Percentiles rank a stretch among this genome's conserved stretches.
Conservation (phyloP, 2,113 vertebrate genomes). For the Oncorhynchus keta region DNA sequence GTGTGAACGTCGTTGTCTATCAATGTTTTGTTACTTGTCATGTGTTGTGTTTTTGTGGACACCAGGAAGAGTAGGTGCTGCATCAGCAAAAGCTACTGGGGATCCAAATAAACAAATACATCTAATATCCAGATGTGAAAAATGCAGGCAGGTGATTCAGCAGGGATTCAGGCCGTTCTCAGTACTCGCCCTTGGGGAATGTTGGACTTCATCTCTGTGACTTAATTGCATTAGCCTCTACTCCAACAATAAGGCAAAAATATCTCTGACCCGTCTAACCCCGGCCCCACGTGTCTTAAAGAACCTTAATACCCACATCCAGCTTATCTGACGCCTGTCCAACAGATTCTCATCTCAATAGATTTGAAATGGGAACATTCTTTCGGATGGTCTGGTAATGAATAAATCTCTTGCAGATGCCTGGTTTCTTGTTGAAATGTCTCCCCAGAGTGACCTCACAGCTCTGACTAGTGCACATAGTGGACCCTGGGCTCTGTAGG, state of each 20-base stretch:
- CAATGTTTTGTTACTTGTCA: no score
- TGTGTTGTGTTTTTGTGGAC: no score
- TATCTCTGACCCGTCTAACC: slow-evolving; percentile 46
- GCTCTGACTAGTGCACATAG: slow-evolving; percentile 30
- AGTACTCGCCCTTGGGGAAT: slow-evolving; percentile 30
- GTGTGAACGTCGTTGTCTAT: no score
- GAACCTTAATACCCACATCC: slow-evolving; percentile 41
- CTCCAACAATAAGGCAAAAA: slow-evolving; percentile 57
- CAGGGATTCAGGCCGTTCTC: slow-evolving; percentile 41
- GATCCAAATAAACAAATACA: no score
- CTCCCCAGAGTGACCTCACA: slow-evolving; percentile 58
- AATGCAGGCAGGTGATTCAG: slow-evolving; percentile 12
- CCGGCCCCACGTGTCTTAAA: slow-evolving; percentile 49
- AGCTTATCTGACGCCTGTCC: slow-evolving; percentile 59
- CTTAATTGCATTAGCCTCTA: slow-evolving; percentile 53
- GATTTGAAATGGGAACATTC: slow-evolving; percentile 63
- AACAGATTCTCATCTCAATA: slow-evolving; percentile 60
- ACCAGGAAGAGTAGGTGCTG: no score
- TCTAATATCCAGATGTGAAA: slow-evolving; percentile 28
- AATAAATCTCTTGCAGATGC: slow-evolving; percentile 62
- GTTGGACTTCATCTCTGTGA: slow-evolving; percentile 41
- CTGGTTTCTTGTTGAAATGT: slow-evolving; percentile 46
- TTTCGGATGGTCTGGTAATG: slow-evolving; percentile 47
- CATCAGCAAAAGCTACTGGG: no score
- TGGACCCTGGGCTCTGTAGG: slow-evolving; percentile 22